Evolutionary conservation across 2,888 invertebrate genomes (phyloP), one percentile per base, ranked within the genome.

Genomic region (Zaprionus lineosus): DNA sequence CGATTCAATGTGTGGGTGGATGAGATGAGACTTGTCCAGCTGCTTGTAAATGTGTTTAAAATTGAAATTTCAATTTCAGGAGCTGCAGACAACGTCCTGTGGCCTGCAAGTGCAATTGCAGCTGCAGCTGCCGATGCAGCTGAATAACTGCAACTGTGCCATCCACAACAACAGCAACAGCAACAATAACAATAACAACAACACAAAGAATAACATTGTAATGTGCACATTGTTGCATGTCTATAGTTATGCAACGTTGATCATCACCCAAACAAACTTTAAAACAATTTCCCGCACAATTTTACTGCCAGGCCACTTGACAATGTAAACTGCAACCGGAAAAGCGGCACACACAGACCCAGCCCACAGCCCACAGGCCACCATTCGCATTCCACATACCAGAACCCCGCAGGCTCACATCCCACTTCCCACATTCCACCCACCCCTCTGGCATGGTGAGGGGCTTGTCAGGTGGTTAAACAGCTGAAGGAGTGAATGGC

Each of bases 1-100:
- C 1, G 14, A 4, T 24, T 24, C 5, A 4, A 6, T 24, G 9
- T n/a, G 16, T 8, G 18, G 31, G 12, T 37, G 47, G 18, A 11
- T 24, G 24, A 51, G 48, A 37, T 36, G 57, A 43, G 51, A 63
- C 58, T 72, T 63, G 68, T 66, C 65, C 71, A 60, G 61, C 51
- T 62, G 65, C 57, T 70, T 55, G 72, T 62, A 73, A 62, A 67
- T 75, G 76, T 67, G 73, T 56, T 73, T 67, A 66, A 73, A 73
- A 75, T 75, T 75, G 70, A 75, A 75, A 75, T 75, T 75, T 75
- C 73, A 75, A 75, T 75, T 73, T 73, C 64, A 69, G 58, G 26
- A 52, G 46, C 55, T 46, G 59, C 57, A 63, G 48, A 60, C 55
- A 67, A 48, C 62, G 58, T 59, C 43, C 51, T 50, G 62, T 11